A percentile compares a stretch with the other conserved stretches of the same genome.
Conservation (phyloP, 2,888 invertebrate species). For the Saturnia japonica region DNA sequence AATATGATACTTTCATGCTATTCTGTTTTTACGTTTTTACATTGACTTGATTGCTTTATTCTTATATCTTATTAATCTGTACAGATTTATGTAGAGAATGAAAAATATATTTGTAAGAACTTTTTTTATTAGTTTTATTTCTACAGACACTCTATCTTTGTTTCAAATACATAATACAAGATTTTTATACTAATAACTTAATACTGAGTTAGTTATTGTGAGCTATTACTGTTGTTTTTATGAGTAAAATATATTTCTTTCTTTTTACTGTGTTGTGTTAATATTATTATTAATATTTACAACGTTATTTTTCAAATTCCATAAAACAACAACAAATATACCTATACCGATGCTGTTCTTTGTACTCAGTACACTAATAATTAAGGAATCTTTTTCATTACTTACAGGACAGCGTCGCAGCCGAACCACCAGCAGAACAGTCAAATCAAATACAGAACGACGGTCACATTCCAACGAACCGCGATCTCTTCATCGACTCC, state of each 20-base stretch:
- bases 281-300: too few species aligned
- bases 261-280: too few species aligned
- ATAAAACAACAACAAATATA: too few species aligned
- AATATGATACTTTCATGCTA: not conserved
- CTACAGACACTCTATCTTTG: too few species aligned
- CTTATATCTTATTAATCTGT: not conserved
- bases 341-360: not conserved
- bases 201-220: too few species aligned
- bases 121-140: too few species aligned
- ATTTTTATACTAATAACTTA: too few species aligned
- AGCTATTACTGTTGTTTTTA: too few species aligned
- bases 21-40: not conserved
- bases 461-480: constrained; percentile 72
- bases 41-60: not conserved
- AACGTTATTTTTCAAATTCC: too few species aligned
- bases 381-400: not conserved
- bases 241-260: too few species aligned
- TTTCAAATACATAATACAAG: too few species aligned
- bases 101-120: too few species aligned
- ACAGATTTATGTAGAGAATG: not conserved
- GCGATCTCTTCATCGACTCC: constrained; percentile 89
- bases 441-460: constrained; percentile 62
- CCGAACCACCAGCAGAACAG: constrained; percentile 57
- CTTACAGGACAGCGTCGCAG: constrained; percentile 68
- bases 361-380: not conserved